These are phyloP conservation scores for Papilio polytes DNA, from an alignment of 1,140 invertebrate species.

Conservation along the genomic window DNA sequence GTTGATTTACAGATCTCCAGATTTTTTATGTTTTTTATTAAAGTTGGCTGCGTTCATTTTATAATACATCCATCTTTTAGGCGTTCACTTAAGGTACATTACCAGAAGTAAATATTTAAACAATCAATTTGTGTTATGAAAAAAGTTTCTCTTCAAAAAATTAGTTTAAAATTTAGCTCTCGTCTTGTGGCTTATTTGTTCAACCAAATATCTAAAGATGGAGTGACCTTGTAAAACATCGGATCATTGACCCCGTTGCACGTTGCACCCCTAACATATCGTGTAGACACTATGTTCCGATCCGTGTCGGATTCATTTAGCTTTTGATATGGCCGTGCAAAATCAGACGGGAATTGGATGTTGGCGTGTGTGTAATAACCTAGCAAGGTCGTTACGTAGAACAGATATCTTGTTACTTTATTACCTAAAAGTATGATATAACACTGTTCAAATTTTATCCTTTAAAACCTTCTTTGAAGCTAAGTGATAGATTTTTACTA, in stretches of 20 bases:
- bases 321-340: constrained; percentile 29
- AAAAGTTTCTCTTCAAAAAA: not conserved
- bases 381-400: constrained; percentile 28
- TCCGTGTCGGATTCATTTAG: constrained; percentile 34
- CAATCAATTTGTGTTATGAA: not conserved
- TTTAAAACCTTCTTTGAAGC: too few species aligned
- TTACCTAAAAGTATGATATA: not conserved
- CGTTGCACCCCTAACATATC: constrained; percentile 29
- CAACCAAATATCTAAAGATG: constrained; percentile 5
- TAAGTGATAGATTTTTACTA: too few species aligned
- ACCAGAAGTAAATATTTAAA: constrained; percentile 4
- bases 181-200: not conserved
- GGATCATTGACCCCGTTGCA: constrained; percentile 6
- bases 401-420: constrained; percentile 23
- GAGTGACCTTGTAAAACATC: constrained; percentile 8
- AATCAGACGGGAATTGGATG: constrained; percentile 25
- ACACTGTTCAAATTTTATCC: not conserved
- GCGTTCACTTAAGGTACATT: not conserved
- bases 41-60: not conserved
- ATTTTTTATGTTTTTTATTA: not conserved
- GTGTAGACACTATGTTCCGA: constrained; percentile 30
- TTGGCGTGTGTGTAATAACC: constrained; percentile 30
- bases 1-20: not conserved
- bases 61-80: not conserved
- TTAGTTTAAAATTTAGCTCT: not conserved